Conservation (phyloP, 1,140 invertebrate species). For the Heliconius hermathena region DNA sequence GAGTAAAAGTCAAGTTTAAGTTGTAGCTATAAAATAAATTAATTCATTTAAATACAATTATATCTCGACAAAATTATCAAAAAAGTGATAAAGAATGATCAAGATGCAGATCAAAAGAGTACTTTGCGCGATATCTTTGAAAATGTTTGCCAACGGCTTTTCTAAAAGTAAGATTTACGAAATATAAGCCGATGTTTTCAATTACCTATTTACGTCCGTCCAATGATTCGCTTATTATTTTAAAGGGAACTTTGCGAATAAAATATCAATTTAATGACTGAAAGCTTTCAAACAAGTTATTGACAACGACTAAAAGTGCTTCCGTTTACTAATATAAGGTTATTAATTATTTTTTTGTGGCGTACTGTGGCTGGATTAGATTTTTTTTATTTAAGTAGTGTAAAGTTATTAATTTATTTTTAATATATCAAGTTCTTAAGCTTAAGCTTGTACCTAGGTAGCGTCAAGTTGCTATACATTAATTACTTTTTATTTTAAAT, state of each 20-base stretch:
- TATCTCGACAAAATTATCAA: not conserved
- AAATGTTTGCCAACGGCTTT: conserved; percentile 37
- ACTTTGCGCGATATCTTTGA: conserved; percentile 24
- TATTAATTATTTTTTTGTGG: not conserved
- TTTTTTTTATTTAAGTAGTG: not conserved
- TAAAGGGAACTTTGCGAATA: not conserved
- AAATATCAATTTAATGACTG: conserved; percentile 10
- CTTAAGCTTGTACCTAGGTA: too few relatives aligned
- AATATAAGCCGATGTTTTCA: conserved; percentile 38
- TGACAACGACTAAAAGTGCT: not conserved
- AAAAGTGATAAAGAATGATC: conserved; percentile 15
- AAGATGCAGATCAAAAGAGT: conserved; percentile 29
- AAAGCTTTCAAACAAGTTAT: conserved; percentile 15
- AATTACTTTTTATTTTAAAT: too few relatives aligned
- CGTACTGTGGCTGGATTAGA: not conserved
- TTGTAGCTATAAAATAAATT: not conserved
- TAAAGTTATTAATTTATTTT: too few relatives aligned
- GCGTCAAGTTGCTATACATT: too few relatives aligned
- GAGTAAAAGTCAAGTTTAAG: not conserved
- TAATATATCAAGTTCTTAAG: too few relatives aligned
- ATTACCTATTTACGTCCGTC: conserved; percentile 30
- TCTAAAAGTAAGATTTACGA: conserved; percentile 37
- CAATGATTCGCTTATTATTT: conserved; percentile 4
- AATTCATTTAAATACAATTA: not conserved
- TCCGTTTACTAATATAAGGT: not conserved